These are phyloP conservation scores for Chalcis sispes DNA, from an alignment of 2,888 invertebrate genomes.

Conservation along the genomic window DNA sequence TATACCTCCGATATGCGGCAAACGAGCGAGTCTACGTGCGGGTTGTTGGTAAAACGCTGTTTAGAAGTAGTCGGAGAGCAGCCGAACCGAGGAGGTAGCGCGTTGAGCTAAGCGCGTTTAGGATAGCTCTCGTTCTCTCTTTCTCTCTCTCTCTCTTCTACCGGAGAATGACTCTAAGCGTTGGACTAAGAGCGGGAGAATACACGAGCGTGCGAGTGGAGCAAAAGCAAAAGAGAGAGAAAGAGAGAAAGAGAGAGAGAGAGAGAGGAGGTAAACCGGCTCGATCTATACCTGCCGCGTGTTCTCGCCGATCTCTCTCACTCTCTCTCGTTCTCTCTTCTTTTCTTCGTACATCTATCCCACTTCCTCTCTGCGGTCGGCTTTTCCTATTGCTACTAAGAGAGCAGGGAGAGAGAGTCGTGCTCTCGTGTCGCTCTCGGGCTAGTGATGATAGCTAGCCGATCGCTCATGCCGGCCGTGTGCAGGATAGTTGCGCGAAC, in stretches of 20 bases:
- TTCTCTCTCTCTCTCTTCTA: too few species aligned
- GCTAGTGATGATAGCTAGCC: too few species aligned
- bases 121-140: conserved; percentile 63
- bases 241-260: conserved; percentile 1
- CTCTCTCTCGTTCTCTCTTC: conserved; percentile 1
- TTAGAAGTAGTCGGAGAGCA: conserved; percentile 79
- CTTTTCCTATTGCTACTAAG: too few species aligned
- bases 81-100: conserved; percentile 72
- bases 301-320: background rate
- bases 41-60: conserved; percentile 84
- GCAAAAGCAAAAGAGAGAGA: background rate
- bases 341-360: background rate
- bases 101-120: conserved; percentile 73
- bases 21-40: conserved; percentile 64
- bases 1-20: too few species aligned
- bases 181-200: background rate
- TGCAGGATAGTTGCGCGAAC: too few species aligned
- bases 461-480: too few species aligned
- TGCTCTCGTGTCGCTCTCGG: too few species aligned
- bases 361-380: too few species aligned
- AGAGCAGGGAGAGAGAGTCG: too few species aligned
- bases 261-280: background rate
- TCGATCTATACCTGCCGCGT: background rate
- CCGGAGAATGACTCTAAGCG: background rate
- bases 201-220: too few species aligned